Base-by-base conservation (phyloP, 2,797 vertebrate species). In the Sparidentex hasta region DNA sequence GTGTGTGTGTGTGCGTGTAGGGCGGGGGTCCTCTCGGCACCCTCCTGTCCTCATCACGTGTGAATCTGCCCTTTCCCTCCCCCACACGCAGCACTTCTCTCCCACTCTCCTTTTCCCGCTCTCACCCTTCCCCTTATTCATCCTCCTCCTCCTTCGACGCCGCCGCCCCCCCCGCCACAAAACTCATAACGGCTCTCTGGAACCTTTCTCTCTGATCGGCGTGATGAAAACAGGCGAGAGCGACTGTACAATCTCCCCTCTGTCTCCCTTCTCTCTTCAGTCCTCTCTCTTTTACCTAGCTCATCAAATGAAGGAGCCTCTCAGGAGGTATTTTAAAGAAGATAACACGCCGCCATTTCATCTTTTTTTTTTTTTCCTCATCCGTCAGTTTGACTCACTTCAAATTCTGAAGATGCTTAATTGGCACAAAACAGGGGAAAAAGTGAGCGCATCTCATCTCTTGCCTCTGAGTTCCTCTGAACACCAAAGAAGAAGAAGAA, bases 31-130 rank as follows among this genome's bases (percentile, higher is more conserved):
- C 61, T 85, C 68, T 69, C 25, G 6, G 56, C 74, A 68, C 72
- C 77, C 47, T 78, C 66, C 83, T 72, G 58, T 78, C 83, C 76
- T 85, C 76, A 75, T 72, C 79, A 67, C 9, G 41, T 67, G 54
- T 69, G 71, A 58, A 67, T 81, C 71, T 85, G 80, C 64, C 72
- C 85, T 82, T 73, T 87, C 52, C 75, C 75, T 75, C 74, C 81
- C 76, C 78, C 84, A 75, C 72, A 70, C 21, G 0, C 46, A 62
- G 55, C 76, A 71, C 80, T 80, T 75, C 70, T 69, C 79, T 73
- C 70, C 74, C 83, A 76, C 83, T 74, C 65, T 64, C 59, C 6
- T 74, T 66, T 65, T 55, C 11, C 54, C 65, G 70, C 66, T 51
- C 63, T 82, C 80, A 66, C 65, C 71, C 71, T 66, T 67, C 18